Conservation (phyloP, 1,140 invertebrate species). For the Ceratosolen solmsi region DNA sequence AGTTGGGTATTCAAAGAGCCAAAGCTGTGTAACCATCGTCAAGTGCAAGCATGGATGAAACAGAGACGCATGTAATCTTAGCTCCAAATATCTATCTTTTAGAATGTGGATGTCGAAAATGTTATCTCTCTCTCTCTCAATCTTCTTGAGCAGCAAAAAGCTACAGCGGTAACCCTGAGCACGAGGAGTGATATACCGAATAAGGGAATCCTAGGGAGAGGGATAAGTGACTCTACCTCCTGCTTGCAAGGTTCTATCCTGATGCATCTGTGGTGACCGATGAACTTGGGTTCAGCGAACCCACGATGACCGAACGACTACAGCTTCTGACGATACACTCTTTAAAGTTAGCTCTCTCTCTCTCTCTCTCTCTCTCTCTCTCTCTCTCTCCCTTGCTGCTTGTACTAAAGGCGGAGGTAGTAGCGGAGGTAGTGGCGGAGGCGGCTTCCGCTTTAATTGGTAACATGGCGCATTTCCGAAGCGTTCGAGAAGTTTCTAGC, state of each 20-base stretch:
- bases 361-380: conserved; percentile 3
- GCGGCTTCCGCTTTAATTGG: background rate
- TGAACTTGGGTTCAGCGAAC: conserved; percentile 47
- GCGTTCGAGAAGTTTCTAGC: background rate
- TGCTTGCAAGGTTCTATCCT: background rate
- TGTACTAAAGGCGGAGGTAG: too few relatives aligned
- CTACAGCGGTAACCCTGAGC: background rate
- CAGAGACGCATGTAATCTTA: background rate
- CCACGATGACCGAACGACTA: background rate
- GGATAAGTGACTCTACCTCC: conserved; percentile 7
- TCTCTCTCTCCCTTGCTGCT: background rate
- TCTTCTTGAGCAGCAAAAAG: background rate
- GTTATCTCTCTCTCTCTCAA: too few relatives aligned
- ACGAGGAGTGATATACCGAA: conserved; percentile 6
- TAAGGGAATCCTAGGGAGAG: conserved; percentile 34
- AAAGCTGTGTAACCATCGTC: background rate
- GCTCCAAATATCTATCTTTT: background rate
- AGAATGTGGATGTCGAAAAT: background rate
- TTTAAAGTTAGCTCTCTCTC: background rate
- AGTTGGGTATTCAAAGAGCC: background rate
- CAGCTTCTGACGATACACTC: background rate
- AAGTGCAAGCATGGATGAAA: background rate
- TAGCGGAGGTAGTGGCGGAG: too few relatives aligned
- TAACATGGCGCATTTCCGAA: background rate
- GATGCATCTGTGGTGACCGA: conserved; percentile 39